A percentile compares a stretch with the other conserved stretches of the same genome.
Evolutionary conservation across 1,140 invertebrate species (phyloP).

Genomic region (Pemphigus obesinymphae): DNA sequence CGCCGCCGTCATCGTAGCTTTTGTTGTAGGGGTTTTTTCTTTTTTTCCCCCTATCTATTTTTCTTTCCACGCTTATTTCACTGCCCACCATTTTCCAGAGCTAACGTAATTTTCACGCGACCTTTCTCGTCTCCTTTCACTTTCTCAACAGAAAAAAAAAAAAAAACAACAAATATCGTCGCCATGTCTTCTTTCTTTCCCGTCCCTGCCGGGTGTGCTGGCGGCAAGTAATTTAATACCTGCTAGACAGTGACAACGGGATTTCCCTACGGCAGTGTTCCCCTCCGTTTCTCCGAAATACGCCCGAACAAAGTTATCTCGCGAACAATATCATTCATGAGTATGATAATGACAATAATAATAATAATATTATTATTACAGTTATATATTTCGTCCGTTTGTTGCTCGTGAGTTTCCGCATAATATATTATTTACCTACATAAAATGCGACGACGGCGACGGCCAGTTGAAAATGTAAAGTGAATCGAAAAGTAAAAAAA

Average conservation of each 20-base stretch:
- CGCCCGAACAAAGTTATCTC: not conserved
- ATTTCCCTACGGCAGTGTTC: not conserved
- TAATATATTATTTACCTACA: too few relatives aligned
- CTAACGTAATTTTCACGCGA: not conserved
- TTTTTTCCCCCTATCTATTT: too few relatives aligned
- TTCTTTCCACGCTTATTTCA: not conserved
- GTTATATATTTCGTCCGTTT: not conserved
- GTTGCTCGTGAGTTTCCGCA: not conserved
- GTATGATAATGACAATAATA: not conserved
- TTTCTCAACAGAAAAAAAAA: too few relatives aligned
- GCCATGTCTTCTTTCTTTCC: not conserved
- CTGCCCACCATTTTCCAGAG: too few relatives aligned
- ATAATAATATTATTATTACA: conserved; percentile 2
- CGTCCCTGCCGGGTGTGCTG: too few relatives aligned
- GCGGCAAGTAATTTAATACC: conserved; percentile 12
- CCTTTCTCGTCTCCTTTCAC: not conserved
- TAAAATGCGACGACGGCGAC: too few relatives aligned
- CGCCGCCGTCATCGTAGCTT: too few relatives aligned
- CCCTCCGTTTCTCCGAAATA: not conserved
- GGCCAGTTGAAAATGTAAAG: not conserved
- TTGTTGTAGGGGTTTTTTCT: not conserved
- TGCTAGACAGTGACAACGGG: conserved; percentile 1
- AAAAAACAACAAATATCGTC: too few relatives aligned
- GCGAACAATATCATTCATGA: not conserved
- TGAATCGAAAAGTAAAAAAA: not conserved